Base-by-base conservation (phyloP, 2,888 invertebrate genomes). In the Parthenolecanium corni region DNA sequence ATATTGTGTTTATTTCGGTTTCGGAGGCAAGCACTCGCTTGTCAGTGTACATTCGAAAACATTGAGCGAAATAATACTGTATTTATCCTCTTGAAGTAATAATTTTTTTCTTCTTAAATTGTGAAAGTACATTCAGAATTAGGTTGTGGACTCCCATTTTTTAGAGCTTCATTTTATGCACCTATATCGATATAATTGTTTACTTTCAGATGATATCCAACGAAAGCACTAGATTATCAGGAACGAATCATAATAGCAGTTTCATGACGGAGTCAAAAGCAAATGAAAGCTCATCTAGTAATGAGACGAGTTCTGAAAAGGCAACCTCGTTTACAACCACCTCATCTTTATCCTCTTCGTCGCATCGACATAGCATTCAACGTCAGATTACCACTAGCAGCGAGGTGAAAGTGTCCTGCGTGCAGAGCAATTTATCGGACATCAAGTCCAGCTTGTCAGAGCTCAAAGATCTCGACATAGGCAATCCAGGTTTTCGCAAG, bases 391-490 rank as follows among this genome's bases (percentile, higher is more conserved):
- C 62, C 5, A 76, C 78, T 53, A 78, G 80, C 70, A 73, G 74
- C 67, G 64, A 86, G 77, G 82, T 85, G 78, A 87, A 87, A 76
- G 84, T 87, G 67, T 84, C 83, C 72, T 85, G 85, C 65, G 82
- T 88, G 76, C 87, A 88, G 76, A 85, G 85, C 67, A 86, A 87
- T 74, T 78, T 86, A 53, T 79, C 81, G 65, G 85, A 86, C 72
- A 79, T 89, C 67, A 84, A 89, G 74, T 85, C 84, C 73, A 86
- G 87, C 71, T 85, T 89, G 74, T 85, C 86, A 66, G 89, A 89
- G 77, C 87, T 89, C 82, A 88, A 86, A 76, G 87, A 83, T 70
- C 76, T 86, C 31, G 75, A 75, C 23, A 42, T 57, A 12, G 40
- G 36, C 23, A 64, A 64, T n/a, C 12, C 24, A 18, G 31, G 23